Evolutionary conservation across 2,888 invertebrate species (phyloP), one percentile per base, ranked within the genome.

Genomic region (Rhodophaea formosa): DNA sequence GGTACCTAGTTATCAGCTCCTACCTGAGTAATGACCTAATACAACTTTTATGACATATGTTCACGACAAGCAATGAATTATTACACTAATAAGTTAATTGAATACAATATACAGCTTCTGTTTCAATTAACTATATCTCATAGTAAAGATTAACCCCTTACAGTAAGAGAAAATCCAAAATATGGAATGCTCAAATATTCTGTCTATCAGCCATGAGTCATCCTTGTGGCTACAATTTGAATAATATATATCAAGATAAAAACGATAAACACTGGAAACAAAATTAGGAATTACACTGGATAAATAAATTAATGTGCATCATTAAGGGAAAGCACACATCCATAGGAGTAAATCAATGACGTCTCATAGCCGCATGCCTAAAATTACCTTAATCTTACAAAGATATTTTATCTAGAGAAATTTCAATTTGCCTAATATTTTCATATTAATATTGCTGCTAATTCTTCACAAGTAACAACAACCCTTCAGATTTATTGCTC

Each of bases 181-280:
- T 68, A 75, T 84, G 88, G 86, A 88, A 88, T 87, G 87, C 80
- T 82, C 79, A 78, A 79, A 75, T 72, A 74, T 75, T 68, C 75
- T 74, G 61, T 65, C 70, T 76, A 77, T 71, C 65, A 72, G 71
- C 72, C 66, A 64, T 65, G 64, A 64, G 63, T 62, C 59, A 62
- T 60, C 62, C 61, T 56, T 49, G 59, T 62, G 58, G 57, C 61
- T 58, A 61, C 68, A 73, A 77, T 76, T 79, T 70, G 74, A 79
- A 80, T 80, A n/a, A 77, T 72, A 70, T 80, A 77, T 72, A 71
- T 77, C 71, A 76, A 75, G 69, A 77, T 73, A 64, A 73, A 74
- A 75, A 64, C 72, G 75, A 74, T 72, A 75, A 74, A 71, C 78
- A 84, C 82, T 84, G 83, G 81, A 72, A 69, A 64, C 68, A 70